A percentile compares a stretch with the other conserved stretches of the same genome.
These are phyloP conservation scores for Oscheius sp. DNA, from an alignment of 2,888 invertebrate genomes.

Conservation along the genomic window DNA sequence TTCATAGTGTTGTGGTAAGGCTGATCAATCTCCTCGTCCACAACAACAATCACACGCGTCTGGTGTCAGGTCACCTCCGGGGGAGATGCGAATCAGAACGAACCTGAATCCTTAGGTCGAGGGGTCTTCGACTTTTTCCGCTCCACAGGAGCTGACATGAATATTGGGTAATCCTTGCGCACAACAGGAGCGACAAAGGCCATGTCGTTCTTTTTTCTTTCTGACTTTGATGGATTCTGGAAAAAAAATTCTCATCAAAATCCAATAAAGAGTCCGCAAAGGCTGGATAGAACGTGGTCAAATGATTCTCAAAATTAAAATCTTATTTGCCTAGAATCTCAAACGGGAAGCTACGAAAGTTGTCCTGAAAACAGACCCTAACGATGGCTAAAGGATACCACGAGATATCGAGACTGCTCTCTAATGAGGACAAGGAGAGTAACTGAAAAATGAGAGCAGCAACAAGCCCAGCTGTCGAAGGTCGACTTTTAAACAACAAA, in stretches of 20 bases:
- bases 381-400: no score
- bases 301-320: not conserved
- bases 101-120: slow-evolving; percentile 9
- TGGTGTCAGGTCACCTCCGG: no score
- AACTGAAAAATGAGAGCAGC: slow-evolving; percentile 1
- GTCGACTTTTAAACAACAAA: slow-evolving; percentile 4
- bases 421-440: slow-evolving; percentile 8
- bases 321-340: not conserved
- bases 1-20: no score
- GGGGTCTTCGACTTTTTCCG: slow-evolving; percentile 2
- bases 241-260: not conserved
- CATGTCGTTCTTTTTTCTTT: slow-evolving; percentile 26
- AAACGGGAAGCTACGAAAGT: not conserved
- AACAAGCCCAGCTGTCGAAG: slow-evolving; percentile 1
- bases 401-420: not conserved
- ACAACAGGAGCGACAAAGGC: slow-evolving; percentile 34
- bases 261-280: not conserved
- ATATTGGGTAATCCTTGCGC: slow-evolving; percentile 33
- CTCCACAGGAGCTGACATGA: slow-evolving; percentile 14
- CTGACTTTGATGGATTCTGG: not conserved
- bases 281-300: not conserved
- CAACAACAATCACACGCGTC: no score
- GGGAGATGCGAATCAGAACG: no score
- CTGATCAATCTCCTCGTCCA: no score
- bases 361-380: not conserved